Conservation (phyloP, 2,888 invertebrate species). For the Acleris holmiana region DNA sequence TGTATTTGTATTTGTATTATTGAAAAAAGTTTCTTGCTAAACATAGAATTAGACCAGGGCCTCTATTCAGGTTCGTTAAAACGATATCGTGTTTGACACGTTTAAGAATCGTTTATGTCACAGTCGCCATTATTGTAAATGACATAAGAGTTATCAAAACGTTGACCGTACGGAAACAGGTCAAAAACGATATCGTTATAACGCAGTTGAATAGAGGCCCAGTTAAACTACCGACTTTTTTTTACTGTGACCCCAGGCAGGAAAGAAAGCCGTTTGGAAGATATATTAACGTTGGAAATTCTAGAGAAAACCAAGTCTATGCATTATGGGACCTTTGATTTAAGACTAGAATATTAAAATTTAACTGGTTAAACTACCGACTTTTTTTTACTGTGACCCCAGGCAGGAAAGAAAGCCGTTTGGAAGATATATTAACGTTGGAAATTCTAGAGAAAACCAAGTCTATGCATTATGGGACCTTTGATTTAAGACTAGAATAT, state of each 20-base stretch:
- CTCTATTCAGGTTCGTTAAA: too few relatives aligned
- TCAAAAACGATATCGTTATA: too few relatives aligned
- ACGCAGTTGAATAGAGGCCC: too few relatives aligned
- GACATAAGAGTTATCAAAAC: too few relatives aligned
- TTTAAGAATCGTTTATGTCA: too few relatives aligned
- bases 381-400: conserved; percentile 1
- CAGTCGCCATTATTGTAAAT: too few relatives aligned
- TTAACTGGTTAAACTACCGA: too few relatives aligned
- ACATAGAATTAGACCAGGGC: neutral
- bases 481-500: conserved; percentile 17
- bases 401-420: conserved; percentile 33
- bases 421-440: conserved; percentile 30
- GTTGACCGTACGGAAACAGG: too few relatives aligned
- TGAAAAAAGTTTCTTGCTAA: too few relatives aligned
- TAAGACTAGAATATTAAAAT: conserved; percentile 7
- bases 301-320: conserved; percentile 22
- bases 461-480: conserved; percentile 20
- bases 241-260: conserved; percentile 13
- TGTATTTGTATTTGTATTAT: too few relatives aligned
- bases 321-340: conserved; percentile 23
- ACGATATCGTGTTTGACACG: too few relatives aligned
- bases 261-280: conserved; percentile 34
- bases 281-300: conserved; percentile 31
- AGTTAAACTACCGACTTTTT: too few relatives aligned
- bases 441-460: conserved; percentile 25